Percentiles rank a stretch among this genome's conserved stretches.
phyloP scores from a whole-genome alignment of 2,888 invertebrate species.

The Lasioglossum malachurum region DNA sequence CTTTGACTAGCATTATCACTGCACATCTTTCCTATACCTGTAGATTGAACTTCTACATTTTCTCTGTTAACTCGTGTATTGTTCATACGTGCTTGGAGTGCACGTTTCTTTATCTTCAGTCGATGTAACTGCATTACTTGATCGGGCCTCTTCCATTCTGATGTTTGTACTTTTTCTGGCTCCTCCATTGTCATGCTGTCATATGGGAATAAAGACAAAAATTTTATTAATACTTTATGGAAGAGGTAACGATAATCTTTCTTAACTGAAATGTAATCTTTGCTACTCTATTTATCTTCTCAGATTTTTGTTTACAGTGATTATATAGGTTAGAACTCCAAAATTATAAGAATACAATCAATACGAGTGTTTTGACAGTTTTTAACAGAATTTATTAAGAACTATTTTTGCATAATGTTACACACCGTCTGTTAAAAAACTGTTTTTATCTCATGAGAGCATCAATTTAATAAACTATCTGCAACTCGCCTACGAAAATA shows the following conservation, averaged over 20 bases:
- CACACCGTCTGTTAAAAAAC: conserved; percentile 40
- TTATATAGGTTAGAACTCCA: conserved; percentile 30
- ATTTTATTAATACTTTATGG: background rate
- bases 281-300: background rate
- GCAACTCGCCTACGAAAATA: conserved; percentile 23
- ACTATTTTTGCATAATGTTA: conserved; percentile 10
- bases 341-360: background rate
- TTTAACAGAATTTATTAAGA: background rate
- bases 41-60: background rate
- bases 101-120: conserved; percentile 91
- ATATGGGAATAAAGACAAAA: background rate
- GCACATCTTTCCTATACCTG: background rate
- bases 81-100: conserved; percentile 90
- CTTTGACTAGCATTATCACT: conserved; percentile 68
- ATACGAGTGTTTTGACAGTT: background rate
- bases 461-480: conserved; percentile 13
- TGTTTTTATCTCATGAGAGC: background rate
- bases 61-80: conserved; percentile 70
- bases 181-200: conserved; percentile 60
- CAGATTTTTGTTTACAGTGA: background rate
- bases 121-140: conserved; percentile 91
- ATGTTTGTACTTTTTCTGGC: conserved; percentile 53
- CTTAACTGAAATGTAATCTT: background rate
- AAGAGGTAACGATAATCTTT: background rate
- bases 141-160: conserved; percentile 86